Evolutionary conservation across 2,888 invertebrate species (phyloP).

Genomic region (Agrypnus murinus): DNA sequence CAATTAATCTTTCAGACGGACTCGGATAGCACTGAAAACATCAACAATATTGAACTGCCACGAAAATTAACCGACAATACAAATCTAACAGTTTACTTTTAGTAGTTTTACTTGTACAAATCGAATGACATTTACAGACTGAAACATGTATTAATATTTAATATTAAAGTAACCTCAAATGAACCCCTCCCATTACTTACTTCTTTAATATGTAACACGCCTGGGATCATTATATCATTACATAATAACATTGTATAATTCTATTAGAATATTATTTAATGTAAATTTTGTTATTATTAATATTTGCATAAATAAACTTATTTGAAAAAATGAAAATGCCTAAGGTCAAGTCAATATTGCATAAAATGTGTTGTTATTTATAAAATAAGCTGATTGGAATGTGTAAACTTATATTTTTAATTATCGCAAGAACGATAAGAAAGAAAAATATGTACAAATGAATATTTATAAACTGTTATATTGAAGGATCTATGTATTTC

Average conservation of each 20-base stretch:
- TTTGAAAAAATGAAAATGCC: slow-evolving; percentile 2
- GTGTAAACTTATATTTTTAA: too few relatives aligned
- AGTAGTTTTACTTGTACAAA: slow-evolving; percentile 53
- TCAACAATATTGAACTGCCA: slow-evolving; percentile 69
- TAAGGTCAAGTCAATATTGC: slow-evolving; percentile 15
- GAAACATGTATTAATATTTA: slow-evolving; percentile 2
- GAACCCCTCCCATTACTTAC: slow-evolving; percentile 23
- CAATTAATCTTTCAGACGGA: slow-evolving; percentile 69
- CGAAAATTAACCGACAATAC: slow-evolving; percentile 73
- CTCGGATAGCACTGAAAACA: slow-evolving; percentile 72
- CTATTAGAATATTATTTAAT: slow-evolving; percentile 34
- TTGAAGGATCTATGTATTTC: too few relatives aligned
- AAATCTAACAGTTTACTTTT: slow-evolving; percentile 77
- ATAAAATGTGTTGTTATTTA: slow-evolving; percentile 15
- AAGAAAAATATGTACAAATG: too few relatives aligned
- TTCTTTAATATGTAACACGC: slow-evolving; percentile 23
- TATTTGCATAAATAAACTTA: slow-evolving; percentile 42
- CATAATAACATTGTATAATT: slow-evolving; percentile 22
- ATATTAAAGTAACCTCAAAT: neutral
- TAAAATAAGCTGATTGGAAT: neutral
- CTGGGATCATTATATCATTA: slow-evolving; percentile 17
- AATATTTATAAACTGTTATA: too few relatives aligned
- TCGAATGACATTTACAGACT: slow-evolving; percentile 31
- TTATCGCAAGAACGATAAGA: too few relatives aligned
- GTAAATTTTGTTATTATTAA: slow-evolving; percentile 42